Base-by-base conservation (phyloP, 2,113 vertebrate species). In the Eublepharis macularius region DNA sequence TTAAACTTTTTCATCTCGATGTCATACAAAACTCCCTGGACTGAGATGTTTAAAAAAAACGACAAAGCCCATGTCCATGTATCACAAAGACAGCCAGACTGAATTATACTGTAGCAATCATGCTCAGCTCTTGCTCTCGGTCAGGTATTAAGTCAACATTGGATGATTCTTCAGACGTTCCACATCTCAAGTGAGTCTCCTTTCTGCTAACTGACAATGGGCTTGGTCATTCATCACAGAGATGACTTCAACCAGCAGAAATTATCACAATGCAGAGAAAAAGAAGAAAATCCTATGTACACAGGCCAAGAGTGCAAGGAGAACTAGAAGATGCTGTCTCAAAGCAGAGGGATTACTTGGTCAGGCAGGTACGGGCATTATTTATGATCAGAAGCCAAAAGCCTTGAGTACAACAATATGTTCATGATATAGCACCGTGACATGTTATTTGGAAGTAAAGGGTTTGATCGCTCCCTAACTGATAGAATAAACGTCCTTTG, bases 21-120 rank as follows among this genome's bases (percentile, higher is more conserved):
- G 41, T 17, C 13, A 70, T 41, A 86, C 0, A 9, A 76, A 63
- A 88, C 84, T 6, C 6, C 19, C 63, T 81, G 21, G 0, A 0
- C 0, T 57, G 63, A 63, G 54, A 14, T 86, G 8, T 6, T 82
- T 78, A 19, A 81, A 49, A 39, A n/a, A 45, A 26, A 29, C 43
- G 34, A 39, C 54, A 47, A 63, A 43, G 2, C 34, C 1, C 13
- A 41, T 66, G 24, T 0, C 26, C 3, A 1, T 0, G 11, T 0
- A 43, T 82, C 5, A 74, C 34, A 17, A 26, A 0, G 19, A 82
- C 57, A 36, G 11, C 34, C 1, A 0, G 2, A 32, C 1, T 65
- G 74, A 14, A 3, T 39, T 4, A 8, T 4, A 85, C 21, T 13
- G 66, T 45, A 34, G 32, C 83, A 86, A 80, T 63, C 6, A 2